Evolutionary conservation across 1,140 invertebrate genomes (phyloP).

Genomic region (Drosophila burlai): DNA sequence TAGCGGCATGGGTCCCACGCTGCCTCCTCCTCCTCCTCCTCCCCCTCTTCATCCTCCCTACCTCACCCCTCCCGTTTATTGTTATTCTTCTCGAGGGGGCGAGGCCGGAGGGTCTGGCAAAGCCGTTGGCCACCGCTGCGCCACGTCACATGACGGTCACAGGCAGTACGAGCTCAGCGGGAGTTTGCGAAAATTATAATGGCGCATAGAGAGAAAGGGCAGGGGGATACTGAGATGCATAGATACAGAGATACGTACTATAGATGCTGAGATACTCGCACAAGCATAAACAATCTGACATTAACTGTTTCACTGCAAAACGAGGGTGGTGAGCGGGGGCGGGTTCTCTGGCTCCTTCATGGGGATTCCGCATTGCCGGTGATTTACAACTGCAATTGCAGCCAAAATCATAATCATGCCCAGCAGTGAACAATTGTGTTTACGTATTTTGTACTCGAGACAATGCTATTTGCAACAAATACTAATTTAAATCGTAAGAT

Average conservation of each 20-base stretch:
- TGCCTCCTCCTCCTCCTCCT: background rate
- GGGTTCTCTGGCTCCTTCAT: background rate
- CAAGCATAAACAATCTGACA: conserved; percentile 36
- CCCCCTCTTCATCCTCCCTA: background rate
- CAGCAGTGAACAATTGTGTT: conserved; percentile 17
- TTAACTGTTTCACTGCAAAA: conserved; percentile 15
- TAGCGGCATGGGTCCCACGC: conserved; percentile 17
- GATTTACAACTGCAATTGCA: conserved; percentile 43
- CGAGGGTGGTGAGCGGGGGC: background rate
- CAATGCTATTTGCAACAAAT: conserved; percentile 17
- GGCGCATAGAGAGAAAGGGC: conserved; percentile 21
- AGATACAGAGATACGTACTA: background rate
- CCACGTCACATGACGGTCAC: conserved; percentile 41
- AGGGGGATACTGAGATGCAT: background rate
- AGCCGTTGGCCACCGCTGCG: conserved; percentile 42
- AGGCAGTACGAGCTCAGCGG: conserved; percentile 45
- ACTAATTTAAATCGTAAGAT: background rate
- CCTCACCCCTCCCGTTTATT: conserved; percentile 19
- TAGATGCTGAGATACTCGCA: conserved; percentile 9
- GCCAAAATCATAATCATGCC: conserved; percentile 17
- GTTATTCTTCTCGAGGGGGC: conserved; percentile 22
- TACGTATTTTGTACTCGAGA: conserved; percentile 15
- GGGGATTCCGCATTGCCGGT: conserved; percentile 27
- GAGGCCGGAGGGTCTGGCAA: conserved; percentile 17
- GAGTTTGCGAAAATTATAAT: conserved; percentile 70